Conservation (phyloP, 2,888 invertebrate genomes). For the Agrochola circellaris region DNA sequence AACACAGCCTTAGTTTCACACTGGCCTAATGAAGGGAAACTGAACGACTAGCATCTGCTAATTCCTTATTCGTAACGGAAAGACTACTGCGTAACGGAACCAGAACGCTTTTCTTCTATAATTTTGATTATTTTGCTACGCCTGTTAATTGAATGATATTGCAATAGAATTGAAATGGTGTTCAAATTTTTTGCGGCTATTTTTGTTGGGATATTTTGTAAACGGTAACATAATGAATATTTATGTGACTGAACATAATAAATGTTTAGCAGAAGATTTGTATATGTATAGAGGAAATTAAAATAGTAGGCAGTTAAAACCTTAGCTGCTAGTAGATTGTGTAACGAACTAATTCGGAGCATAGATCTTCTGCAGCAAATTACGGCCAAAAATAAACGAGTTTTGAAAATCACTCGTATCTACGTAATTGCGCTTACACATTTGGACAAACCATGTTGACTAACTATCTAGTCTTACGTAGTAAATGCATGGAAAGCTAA, state of each 20-base stretch:
- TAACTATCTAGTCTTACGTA: slow-evolving; percentile 51
- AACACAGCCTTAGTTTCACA: slow-evolving; percentile 62
- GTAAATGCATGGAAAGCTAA: slow-evolving; percentile 29
- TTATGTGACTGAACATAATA: slow-evolving; percentile 13
- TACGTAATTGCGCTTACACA: neutral
- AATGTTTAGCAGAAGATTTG: slow-evolving; percentile 12
- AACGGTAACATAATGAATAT: slow-evolving; percentile 30
- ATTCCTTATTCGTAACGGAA: slow-evolving; percentile 40
- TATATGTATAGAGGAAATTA: neutral
- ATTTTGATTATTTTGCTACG: slow-evolving; percentile 29
- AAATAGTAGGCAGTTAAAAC: neutral
- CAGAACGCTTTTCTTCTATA: slow-evolving; percentile 41
- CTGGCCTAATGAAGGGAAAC: slow-evolving; percentile 65
- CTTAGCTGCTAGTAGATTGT: no score
- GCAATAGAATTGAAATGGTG: slow-evolving; percentile 28
- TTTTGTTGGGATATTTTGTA: slow-evolving; percentile 36
- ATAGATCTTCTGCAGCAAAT: neutral
- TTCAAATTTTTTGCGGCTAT: slow-evolving; percentile 20
- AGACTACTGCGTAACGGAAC: slow-evolving; percentile 36
- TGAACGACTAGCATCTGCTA: slow-evolving; percentile 42
- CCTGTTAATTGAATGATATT: slow-evolving; percentile 27
- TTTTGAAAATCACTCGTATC: neutral
- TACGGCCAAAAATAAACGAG: neutral
- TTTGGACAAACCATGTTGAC: slow-evolving; percentile 10
- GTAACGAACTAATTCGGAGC: neutral